Conservation (phyloP, 2,888 invertebrate species). For the Leptopilina drosophilae region DNA sequence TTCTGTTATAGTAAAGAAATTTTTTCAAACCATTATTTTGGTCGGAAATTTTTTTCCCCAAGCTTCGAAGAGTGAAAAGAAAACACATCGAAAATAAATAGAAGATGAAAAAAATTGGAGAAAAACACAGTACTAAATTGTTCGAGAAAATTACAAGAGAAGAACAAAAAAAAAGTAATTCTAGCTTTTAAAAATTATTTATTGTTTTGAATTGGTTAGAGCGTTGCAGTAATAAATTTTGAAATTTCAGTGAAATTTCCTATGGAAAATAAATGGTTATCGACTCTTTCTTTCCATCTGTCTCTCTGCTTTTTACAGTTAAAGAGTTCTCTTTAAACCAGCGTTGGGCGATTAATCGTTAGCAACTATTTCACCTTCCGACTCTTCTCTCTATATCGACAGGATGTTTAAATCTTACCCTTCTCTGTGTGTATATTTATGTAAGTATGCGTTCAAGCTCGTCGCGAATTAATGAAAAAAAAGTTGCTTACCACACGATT, state of each 20-base stretch:
- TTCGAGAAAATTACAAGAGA: too few species aligned
- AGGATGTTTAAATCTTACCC: slow-evolving; percentile 12
- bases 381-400: slow-evolving; percentile 33
- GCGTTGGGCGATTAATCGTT: slow-evolving; percentile 32
- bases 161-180: too few species aligned
- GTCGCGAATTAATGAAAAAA: background rate
- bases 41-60: too few species aligned
- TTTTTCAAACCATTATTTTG: too few species aligned
- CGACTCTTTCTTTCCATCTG: background rate
- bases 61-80: too few species aligned
- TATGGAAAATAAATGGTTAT: background rate
- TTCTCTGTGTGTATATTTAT: background rate
- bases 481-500: background rate
- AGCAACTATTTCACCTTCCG: slow-evolving; percentile 23
- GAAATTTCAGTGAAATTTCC: slow-evolving; percentile 6
- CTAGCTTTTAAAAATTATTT: too few species aligned
- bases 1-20: too few species aligned
- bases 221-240: background rate
- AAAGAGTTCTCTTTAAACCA: slow-evolving; percentile 24
- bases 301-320: background rate
- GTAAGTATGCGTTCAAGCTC: background rate
- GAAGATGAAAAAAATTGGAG: too few species aligned
- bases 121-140: background rate
- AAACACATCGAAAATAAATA: too few species aligned
- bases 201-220: too few species aligned